Conservation (phyloP, 2,797 vertebrate species). For the Mionectes olivaceus region DNA sequence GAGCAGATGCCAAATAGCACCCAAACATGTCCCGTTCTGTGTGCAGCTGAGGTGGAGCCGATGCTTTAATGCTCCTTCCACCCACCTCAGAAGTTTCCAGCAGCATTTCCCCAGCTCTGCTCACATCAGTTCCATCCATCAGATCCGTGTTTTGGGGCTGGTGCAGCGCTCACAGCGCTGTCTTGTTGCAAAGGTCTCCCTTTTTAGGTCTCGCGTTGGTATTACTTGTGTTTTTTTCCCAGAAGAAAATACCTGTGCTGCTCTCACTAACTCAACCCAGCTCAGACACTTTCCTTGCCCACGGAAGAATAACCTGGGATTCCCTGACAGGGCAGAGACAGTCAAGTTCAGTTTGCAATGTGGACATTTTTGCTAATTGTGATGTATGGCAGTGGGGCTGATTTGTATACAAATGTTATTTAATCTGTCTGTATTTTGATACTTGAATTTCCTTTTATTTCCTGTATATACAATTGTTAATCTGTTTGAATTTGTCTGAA, state of each 20-base stretch:
- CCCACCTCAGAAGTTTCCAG: neutral
- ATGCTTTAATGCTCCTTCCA: neutral
- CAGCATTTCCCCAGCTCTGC: neutral
- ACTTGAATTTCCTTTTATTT: conserved; percentile 95
- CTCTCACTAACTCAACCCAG: neutral
- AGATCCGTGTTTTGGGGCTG: neutral
- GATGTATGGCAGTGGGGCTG: conserved; percentile 83
- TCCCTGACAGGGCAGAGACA: conserved; percentile 43
- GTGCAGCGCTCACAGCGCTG: neutral
- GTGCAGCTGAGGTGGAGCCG: conserved; percentile 21
- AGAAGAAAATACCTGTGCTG: neutral
- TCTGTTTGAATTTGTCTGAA: conserved; percentile 84
- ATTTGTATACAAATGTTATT: conserved; percentile 89
- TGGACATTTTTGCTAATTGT: conserved; percentile 84
- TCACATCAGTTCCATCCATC: neutral
- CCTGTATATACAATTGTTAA: conserved; percentile 87
- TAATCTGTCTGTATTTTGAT: conserved; percentile 98
- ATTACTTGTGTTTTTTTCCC: neutral
- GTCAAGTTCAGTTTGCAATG: conserved; percentile 80
- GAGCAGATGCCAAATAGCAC: conserved; percentile 45
- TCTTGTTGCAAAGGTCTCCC: neutral
- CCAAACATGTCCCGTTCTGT: neutral
- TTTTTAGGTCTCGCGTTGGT: neutral
- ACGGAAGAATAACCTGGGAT: conserved; percentile 39
- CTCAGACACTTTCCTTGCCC: neutral